Percentiles rank a stretch among this genome's conserved stretches.
Conservation (phyloP, 2,113 vertebrate species). For the Cyprinodon tularosa region DNA sequence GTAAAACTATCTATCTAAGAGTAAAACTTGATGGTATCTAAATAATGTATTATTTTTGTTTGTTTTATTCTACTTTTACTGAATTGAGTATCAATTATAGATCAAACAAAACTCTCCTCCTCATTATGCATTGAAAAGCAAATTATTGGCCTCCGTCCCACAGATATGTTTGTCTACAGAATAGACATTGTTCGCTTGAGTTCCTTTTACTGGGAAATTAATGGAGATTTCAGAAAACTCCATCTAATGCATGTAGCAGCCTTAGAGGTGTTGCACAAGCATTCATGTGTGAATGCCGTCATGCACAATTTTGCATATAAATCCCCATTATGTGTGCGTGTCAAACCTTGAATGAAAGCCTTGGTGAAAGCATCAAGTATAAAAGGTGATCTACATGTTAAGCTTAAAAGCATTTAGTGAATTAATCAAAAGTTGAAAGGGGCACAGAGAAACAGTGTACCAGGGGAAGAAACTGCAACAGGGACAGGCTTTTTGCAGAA, state of each 20-base stretch:
- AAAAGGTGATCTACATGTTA: slow-evolving; percentile 43
- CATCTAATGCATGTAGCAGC: slow-evolving; percentile 15
- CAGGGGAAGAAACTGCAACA: slow-evolving; percentile 18
- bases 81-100: slow-evolving; percentile 32
- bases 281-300: slow-evolving; percentile 35
- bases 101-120: slow-evolving; percentile 47
- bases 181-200: slow-evolving; percentile 3
- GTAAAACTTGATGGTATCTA: no score
- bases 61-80: slow-evolving; percentile 3
- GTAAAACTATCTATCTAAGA: no score
- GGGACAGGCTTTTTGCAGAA: slow-evolving; percentile 13
- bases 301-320: slow-evolving; percentile 45
- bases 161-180: slow-evolving; percentile 24
- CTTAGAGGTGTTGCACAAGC: slow-evolving; percentile 36
- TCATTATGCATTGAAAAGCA: slow-evolving; percentile 19
- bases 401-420: slow-evolving; percentile 42
- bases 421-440: slow-evolving; percentile 62
- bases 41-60: no score
- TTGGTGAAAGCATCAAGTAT: slow-evolving; percentile 36
- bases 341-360: slow-evolving; percentile 51
- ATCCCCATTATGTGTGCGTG: slow-evolving; percentile 51
- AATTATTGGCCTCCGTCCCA: slow-evolving; percentile 5
- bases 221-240: slow-evolving; percentile 16
- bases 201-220: slow-evolving; percentile 1
- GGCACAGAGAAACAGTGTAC: slow-evolving; percentile 22